These are phyloP conservation scores for Drosophila pegasa DNA, from an alignment of 2,888 invertebrate species.

Conservation along the genomic window DNA sequence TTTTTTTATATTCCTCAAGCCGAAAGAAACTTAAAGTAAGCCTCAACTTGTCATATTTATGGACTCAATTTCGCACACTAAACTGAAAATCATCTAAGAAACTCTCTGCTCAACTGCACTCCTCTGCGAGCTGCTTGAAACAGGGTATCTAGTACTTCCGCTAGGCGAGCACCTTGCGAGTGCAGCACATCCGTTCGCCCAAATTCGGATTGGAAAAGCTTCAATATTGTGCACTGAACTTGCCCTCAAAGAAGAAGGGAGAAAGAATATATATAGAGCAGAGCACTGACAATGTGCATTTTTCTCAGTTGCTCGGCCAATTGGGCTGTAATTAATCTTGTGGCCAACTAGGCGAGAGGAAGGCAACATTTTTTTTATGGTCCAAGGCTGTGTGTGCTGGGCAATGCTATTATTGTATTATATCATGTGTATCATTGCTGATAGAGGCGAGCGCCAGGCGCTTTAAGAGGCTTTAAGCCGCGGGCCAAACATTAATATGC, in stretches of 20 bases:
- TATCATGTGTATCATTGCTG: slow-evolving; percentile 34
- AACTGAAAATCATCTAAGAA: background rate
- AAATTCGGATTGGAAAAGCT: slow-evolving; percentile 26
- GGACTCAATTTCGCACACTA: no score
- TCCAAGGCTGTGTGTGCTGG: slow-evolving; percentile 48
- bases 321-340: slow-evolving; percentile 75
- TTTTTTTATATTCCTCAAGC: background rate
- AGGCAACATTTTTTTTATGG: slow-evolving; percentile 9
- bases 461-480: slow-evolving; percentile 49
- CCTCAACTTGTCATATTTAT: no score
- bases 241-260: background rate
- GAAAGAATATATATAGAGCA: background rate
- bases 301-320: slow-evolving; percentile 47
- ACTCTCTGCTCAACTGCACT: background rate
- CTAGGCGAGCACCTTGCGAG: background rate
- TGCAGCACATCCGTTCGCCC: background rate
- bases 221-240: slow-evolving; percentile 57
- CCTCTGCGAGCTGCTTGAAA: background rate
- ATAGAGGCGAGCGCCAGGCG: background rate
- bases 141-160: fast-evolving
- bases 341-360: slow-evolving; percentile 26
- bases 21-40: slow-evolving; percentile 1
- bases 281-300: slow-evolving; percentile 25
- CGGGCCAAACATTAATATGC: slow-evolving; percentile 16
- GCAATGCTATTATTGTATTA: slow-evolving; percentile 39